phyloP scores from a whole-genome alignment of 2,888 invertebrate species.

The Conomelus anceps region DNA sequence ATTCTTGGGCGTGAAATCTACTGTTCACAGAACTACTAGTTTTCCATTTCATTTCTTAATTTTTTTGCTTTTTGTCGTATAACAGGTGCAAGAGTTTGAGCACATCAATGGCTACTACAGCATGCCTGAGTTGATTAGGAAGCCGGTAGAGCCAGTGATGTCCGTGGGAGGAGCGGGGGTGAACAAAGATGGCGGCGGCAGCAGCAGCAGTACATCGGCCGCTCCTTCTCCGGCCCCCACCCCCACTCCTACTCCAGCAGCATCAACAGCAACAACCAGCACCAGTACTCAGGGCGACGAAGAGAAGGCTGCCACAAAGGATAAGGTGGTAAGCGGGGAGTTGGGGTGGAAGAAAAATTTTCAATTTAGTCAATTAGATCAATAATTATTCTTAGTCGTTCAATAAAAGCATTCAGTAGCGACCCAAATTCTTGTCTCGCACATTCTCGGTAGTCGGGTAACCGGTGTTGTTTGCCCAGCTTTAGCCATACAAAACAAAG shows the following conservation, averaged over 20 bases:
- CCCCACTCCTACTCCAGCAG: constrained; percentile 48
- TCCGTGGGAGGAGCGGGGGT: constrained; percentile 41
- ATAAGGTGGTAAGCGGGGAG: constrained; percentile 32
- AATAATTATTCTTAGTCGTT: not conserved
- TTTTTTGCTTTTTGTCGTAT: not conserved
- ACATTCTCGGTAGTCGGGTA: too few relatives aligned
- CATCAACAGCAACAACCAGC: constrained; percentile 40
- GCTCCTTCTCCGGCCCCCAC: constrained; percentile 71
- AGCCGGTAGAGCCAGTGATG: constrained; percentile 66
- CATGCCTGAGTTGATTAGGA: constrained; percentile 86
- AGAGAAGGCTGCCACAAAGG: constrained; percentile 39
- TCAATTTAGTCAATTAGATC: constrained; percentile 2
- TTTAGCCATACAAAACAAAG: too few relatives aligned
- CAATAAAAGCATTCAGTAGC: too few relatives aligned
- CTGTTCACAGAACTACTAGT: too few relatives aligned
- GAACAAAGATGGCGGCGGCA: constrained; percentile 39
- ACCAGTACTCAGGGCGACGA: constrained; percentile 38
- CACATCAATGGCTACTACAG: constrained; percentile 96
- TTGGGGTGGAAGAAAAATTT: too few relatives aligned
- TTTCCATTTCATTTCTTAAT: not conserved
- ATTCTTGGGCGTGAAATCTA: too few relatives aligned
- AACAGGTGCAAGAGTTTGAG: constrained; percentile 92
- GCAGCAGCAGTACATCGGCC: constrained; percentile 46
- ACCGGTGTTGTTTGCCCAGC: too few relatives aligned
- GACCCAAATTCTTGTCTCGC: too few relatives aligned